Evolutionary conservation across 2,113 vertebrate species (phyloP), one percentile per base, ranked within the genome.

Genomic region (Cranoglanis bouderius): DNA sequence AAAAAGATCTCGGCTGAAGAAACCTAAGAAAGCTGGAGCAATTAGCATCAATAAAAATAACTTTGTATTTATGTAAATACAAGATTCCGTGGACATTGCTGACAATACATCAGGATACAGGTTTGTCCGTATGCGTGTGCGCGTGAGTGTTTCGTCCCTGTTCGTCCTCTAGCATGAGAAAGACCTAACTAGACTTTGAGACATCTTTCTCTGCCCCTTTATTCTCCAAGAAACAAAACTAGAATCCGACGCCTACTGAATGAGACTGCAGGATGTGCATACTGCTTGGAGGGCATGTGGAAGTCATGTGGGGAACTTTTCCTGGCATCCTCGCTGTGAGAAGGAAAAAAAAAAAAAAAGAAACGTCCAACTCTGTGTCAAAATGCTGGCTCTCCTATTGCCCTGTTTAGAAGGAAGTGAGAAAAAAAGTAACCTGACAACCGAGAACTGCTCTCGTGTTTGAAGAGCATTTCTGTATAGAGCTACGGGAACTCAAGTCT

Each of bases 11-110:
- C 74, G 92, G 93, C 90, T 88, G 88, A 91, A 90, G 92, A 43
- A 67, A 90, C 77, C 89, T 67, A 82, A 90, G 89, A 90, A 90
- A 89, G 88, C 26, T 82, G 46, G 90, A 91, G 91, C 90, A 92
- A 92, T 92, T 92, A 92, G 93, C 92, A 92, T 95, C 93, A 92
- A 92, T 94, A 59, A 26, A 82, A 43, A 94, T n/a, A 93, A 92
- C 86, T 49, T 57, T 92, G 93, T 94, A 93, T 92, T 93, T 94
- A 93, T 96, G 95, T 96, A 95, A 93, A 95, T 96, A 95, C 91
- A 93, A 89, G 93, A 92, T 90, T 91, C 91, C 92, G 90, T 91
- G 82, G 94, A 94, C 88, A 87, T 91, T 90, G 89, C 89, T 92
- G 92, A 93, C 91, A 90, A 90, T 88, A 88, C 90, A 87, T 90